Conservation (phyloP, 2,113 vertebrate genomes). For the Numida meleagris region DNA sequence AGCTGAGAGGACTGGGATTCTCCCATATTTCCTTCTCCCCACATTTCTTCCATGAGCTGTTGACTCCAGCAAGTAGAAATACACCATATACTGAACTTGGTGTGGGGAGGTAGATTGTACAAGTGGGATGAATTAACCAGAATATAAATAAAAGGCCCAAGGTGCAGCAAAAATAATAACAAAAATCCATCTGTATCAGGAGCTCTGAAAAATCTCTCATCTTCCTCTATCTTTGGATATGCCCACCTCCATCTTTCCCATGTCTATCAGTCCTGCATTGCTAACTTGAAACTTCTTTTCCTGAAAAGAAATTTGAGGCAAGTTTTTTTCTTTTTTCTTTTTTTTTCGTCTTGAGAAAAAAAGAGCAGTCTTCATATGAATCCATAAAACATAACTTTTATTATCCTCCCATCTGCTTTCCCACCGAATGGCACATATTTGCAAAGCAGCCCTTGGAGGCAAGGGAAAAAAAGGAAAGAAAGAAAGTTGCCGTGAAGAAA, state of each 20-base stretch:
- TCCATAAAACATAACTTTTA: conserved; percentile 3
- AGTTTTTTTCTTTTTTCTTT: neutral
- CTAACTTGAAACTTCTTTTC: neutral
- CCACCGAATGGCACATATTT: neutral
- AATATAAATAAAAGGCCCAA: neutral
- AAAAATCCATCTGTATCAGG: neutral
- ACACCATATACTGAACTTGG: neutral
- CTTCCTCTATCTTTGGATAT: neutral
- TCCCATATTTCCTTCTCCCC: neutral
- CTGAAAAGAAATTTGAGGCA: neutral
- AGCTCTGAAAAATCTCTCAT: neutral
- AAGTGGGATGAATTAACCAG: neutral
- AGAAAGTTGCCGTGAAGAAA: conserved; percentile 4
- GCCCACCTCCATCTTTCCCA: neutral
- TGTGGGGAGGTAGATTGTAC: neutral
- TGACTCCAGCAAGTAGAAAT: neutral
- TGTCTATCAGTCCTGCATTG: neutral
- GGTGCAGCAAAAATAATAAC: neutral
- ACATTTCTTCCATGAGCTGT: neutral
- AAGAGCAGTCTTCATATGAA: neutral
- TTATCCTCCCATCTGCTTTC: conserved; percentile 34
- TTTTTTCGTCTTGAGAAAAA: neutral
- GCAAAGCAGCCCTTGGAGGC: conserved; percentile 8
- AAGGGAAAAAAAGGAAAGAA: neutral
- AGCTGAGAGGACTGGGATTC: neutral